Evolutionary conservation across 2,797 vertebrate genomes (phyloP), one percentile per base, ranked within the genome.

Genomic region (Amphiprion clarkii): DNA sequence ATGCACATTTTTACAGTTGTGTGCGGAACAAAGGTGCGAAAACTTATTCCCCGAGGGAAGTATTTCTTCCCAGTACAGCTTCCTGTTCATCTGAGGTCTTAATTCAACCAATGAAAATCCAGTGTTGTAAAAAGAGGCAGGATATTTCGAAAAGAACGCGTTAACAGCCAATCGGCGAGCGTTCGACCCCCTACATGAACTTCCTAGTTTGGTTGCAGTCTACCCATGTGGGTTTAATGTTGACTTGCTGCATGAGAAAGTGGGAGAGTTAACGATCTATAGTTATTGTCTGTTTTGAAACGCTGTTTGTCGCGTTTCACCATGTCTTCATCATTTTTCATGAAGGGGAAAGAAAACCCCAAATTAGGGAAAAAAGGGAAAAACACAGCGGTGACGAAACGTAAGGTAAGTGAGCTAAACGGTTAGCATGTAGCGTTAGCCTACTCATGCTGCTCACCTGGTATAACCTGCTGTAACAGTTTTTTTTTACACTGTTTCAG

Each of bases 241-340:
- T 87, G 86, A 88, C 25, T 78, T 67, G 69, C 16, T 27, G 13
- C 21, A 1, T 17, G 13, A 16, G 27, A 55, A 62, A 75, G 59
- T 53, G 48, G 23, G 27, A 1, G 2, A 57, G 33, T 19, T 21
- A 65, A 10, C 12, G 42, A 1, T 31, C 1, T 27, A 21, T 6
- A 48, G 16, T 13, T 46, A 25, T 59, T 29, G 7, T 56, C 62
- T 56, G n/a, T n/a, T 54, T 36, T 19, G 2, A 68, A 56, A 68
- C 63, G 1, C 7, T 10, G 3, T 1, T 23, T 49, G 2, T 51
- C 1, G 27, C 19, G 1, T 65, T 25, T 46, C 13, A 70, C 3
- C 0, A 96, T 96, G 95, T 94, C 93, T 51, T 90, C 94, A 29
- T 85, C 93, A 36, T 96, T 96, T 75, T 96, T 96, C 51, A 90